Evolutionary conservation across 2,888 invertebrate genomes (phyloP).

Genomic region (Plagodis pulveraria): DNA sequence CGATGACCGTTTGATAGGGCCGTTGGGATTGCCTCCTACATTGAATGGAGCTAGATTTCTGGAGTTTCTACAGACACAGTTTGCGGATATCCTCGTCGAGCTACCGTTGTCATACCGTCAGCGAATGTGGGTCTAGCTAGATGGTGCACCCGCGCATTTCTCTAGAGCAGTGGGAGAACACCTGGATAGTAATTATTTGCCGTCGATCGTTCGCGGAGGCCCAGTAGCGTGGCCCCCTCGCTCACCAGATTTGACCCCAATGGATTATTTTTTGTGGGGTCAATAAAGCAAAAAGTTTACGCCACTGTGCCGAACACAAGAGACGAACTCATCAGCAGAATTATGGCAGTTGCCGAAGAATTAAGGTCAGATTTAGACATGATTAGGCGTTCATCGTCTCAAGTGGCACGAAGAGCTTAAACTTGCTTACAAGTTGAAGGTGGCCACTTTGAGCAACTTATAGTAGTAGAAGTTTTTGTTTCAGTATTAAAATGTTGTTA

Average conservation of each 20-base stretch:
- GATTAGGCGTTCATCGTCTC: neutral
- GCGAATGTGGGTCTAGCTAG: neutral
- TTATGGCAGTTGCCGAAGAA: slow-evolving; percentile 1
- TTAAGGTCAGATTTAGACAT: neutral
- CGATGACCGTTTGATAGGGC: no score
- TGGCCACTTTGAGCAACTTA: no score
- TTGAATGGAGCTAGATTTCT: neutral
- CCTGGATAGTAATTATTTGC: neutral
- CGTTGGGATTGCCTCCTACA: no score
- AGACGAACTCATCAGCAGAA: neutral
- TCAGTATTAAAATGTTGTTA: no score
- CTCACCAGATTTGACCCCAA: neutral
- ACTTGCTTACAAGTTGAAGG: neutral
- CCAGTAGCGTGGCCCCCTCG: neutral
- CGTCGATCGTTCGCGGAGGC: neutral
- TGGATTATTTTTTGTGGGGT: neutral
- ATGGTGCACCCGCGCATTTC: neutral
- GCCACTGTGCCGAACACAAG: neutral
- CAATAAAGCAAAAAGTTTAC: neutral
- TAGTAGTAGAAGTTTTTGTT: no score
- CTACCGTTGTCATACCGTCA: neutral
- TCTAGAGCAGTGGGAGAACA: neutral
- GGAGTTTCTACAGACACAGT: neutral
- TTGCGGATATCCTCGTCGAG: neutral
- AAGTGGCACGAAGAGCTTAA: neutral